Conservation (phyloP, 2,888 invertebrate species). For the Chrysopilus asiliformis region DNA sequence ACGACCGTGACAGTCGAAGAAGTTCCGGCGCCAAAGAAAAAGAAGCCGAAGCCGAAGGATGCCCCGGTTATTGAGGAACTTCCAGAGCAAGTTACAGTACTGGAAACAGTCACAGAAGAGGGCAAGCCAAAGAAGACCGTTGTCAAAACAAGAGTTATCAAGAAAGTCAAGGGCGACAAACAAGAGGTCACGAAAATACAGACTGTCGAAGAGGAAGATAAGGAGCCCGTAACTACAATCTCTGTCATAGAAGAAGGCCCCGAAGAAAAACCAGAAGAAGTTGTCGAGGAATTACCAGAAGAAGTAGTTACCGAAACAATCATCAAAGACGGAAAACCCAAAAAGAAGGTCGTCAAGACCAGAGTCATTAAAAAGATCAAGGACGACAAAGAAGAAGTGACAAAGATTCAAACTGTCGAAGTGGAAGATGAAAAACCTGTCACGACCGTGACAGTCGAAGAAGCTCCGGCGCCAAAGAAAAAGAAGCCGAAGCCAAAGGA, state of each 20-base stretch:
- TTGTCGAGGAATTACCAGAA: conserved; percentile 28
- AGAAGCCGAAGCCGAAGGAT: conserved; percentile 5
- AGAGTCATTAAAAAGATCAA: conserved; percentile 27
- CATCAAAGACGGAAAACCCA: conserved; percentile 24
- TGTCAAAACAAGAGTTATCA: conserved; percentile 26
- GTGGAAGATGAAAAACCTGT: conserved; percentile 30
- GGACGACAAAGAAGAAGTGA: conserved; percentile 30
- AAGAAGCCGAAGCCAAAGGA: conserved; percentile 9
- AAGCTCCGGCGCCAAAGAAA: too few relatives aligned
- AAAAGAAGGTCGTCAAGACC: conserved; percentile 21
- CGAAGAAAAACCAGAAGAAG: conserved; percentile 16
- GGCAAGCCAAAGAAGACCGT: conserved; percentile 19
- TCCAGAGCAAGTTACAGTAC: conserved; percentile 21
- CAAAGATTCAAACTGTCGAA: conserved; percentile 30
- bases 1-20: conserved; percentile 18
- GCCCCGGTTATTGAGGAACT: conserved; percentile 9
- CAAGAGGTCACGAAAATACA: conserved; percentile 30
- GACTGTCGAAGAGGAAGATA: conserved; percentile 29
- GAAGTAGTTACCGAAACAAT: conserved; percentile 26
- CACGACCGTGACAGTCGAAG: conserved; percentile 22
- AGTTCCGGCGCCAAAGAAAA: too few relatives aligned
- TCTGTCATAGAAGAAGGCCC: conserved; percentile 19
- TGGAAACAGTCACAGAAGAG: conserved; percentile 18
- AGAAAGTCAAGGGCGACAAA: conserved; percentile 26
- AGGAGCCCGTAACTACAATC: conserved; percentile 22